These are phyloP conservation scores for Columba livia DNA, from an alignment of 2,113 vertebrate genomes.

Conservation along the genomic window DNA sequence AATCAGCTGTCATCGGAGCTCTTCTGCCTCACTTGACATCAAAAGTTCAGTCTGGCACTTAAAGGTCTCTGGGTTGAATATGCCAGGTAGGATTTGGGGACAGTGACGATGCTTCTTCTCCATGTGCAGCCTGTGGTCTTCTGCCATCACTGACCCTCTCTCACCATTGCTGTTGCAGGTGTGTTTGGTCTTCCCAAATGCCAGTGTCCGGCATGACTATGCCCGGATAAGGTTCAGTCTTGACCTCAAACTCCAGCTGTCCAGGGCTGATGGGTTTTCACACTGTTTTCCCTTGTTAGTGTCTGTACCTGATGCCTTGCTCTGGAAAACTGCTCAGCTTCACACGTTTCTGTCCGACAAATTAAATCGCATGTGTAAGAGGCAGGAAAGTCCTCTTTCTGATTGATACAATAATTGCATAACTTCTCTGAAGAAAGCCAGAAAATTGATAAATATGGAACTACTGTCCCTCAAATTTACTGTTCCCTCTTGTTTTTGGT, in stretches of 20 bases:
- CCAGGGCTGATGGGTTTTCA: background rate
- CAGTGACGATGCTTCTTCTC: rapidly evolving
- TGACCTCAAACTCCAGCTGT: rapidly evolving
- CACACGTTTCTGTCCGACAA: background rate
- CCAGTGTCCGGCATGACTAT: background rate
- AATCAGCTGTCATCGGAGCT: background rate
- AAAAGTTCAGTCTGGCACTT: background rate
- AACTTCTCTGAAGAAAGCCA: background rate
- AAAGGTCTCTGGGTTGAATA: background rate
- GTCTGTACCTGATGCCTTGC: background rate
- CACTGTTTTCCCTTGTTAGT: background rate
- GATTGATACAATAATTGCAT: background rate
- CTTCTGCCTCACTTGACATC: background rate
- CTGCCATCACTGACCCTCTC: background rate
- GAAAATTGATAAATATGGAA: background rate
- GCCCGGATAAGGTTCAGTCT: rapidly evolving
- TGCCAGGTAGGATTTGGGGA: background rate
- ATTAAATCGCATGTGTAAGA: background rate
- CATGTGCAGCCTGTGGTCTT: background rate
- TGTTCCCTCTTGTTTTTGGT: background rate
- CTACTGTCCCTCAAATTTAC: background rate
- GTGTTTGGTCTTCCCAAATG: too few species aligned
- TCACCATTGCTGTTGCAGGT: background rate
- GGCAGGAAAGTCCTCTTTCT: background rate
- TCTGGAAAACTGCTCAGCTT: background rate